These are phyloP conservation scores for Rhinichthys klamathensis DNA, from an alignment of 2,113 vertebrate genomes.

Conservation along the genomic window DNA sequence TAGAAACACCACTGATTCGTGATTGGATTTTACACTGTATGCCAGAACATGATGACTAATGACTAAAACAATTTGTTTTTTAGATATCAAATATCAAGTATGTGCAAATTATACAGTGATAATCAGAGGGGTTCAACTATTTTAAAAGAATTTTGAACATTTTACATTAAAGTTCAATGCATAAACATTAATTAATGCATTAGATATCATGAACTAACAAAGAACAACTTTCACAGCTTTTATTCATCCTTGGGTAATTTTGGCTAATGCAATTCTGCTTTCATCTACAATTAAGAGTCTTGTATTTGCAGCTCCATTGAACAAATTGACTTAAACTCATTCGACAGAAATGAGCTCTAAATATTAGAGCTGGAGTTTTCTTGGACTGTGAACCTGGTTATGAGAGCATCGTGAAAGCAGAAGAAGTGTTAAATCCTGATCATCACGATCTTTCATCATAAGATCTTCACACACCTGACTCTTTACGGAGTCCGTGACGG, in stretches of 20 bases:
- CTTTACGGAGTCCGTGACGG: neutral
- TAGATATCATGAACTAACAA: too few relatives aligned
- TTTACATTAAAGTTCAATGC: neutral
- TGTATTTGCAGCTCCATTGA: too few relatives aligned
- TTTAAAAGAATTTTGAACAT: neutral
- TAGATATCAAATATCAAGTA: neutral
- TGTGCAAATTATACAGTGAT: neutral
- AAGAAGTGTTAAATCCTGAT: slow-evolving; percentile 1
- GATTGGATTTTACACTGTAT: neutral
- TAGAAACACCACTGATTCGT: neutral
- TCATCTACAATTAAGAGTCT: neutral
- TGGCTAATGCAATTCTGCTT: neutral
- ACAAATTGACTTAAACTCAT: neutral
- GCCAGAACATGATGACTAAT: neutral
- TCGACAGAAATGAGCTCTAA: too few relatives aligned
- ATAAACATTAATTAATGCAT: too few relatives aligned
- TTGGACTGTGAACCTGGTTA: neutral
- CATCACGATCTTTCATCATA: neutral
- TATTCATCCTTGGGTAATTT: too few relatives aligned
- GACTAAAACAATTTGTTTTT: neutral
- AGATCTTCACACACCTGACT: slow-evolving; percentile 8
- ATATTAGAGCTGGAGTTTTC: neutral
- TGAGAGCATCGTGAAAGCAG: neutral
- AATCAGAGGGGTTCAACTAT: neutral
- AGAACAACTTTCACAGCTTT: too few relatives aligned